These are phyloP conservation scores for Antigone vipio DNA, from an alignment of 2,113 vertebrate genomes.

Conservation along the genomic window DNA sequence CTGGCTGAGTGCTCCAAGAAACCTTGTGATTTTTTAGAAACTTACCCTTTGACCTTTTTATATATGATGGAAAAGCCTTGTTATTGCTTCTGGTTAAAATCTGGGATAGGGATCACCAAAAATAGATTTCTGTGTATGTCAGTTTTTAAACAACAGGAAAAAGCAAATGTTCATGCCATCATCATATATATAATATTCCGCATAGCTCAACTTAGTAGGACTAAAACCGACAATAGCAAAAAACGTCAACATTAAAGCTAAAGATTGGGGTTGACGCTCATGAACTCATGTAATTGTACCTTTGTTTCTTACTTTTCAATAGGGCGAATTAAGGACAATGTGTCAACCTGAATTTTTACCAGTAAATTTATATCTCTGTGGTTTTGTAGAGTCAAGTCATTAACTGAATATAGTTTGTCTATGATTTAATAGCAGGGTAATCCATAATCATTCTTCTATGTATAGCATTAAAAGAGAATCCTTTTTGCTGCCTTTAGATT, in stretches of 20 bases:
- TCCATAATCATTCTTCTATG: background rate
- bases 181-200: background rate
- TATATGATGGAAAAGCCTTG: slow-evolving; percentile 8
- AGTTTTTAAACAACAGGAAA: slow-evolving; percentile 14
- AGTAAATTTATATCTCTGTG: background rate
- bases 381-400: background rate
- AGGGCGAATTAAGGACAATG: background rate
- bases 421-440: background rate
- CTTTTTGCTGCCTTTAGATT: background rate
- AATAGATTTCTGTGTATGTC: slow-evolving; percentile 25
- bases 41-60: slow-evolving; percentile 18
- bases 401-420: background rate
- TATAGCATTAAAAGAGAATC: background rate
- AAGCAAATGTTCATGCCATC: slow-evolving; percentile 17
- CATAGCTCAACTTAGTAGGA: background rate
- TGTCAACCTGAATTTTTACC: slow-evolving; percentile 4
- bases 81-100: slow-evolving; percentile 42
- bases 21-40: background rate
- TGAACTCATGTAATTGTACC: slow-evolving; percentile 1
- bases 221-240: slow-evolving; percentile 18
- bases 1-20: background rate
- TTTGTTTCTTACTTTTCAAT: slow-evolving; percentile 34
- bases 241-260: background rate
- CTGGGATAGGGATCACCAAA: background rate
- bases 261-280: slow-evolving; percentile 12